phyloP scores from a whole-genome alignment of 2,113 vertebrate genomes.

The Laterallus jamaicensis region DNA sequence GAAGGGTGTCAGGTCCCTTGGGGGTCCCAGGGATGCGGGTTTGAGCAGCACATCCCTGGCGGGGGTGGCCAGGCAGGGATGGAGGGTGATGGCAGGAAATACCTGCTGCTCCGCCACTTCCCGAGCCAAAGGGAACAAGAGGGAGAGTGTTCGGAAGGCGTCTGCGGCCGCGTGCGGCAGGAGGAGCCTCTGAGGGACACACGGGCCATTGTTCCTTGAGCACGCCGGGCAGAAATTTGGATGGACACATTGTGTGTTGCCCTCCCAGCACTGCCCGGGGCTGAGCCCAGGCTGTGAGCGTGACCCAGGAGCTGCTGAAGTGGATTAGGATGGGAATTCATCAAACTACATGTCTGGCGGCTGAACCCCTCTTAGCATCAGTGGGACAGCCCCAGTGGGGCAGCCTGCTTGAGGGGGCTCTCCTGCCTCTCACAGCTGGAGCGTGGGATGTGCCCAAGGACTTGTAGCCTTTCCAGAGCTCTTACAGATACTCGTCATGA shows the following conservation, averaged over 20 bases:
- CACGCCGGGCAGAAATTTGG: not conserved
- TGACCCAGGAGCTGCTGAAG: not conserved
- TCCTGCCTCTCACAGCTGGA: not conserved
- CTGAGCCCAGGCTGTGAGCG: accelerated
- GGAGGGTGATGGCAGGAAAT: constrained; percentile 50
- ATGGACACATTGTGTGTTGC: not conserved
- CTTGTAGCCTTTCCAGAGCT: not conserved
- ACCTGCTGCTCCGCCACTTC: constrained; percentile 41
- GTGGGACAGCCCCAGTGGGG: not conserved
- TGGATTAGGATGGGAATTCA: not conserved
- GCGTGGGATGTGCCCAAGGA: not conserved
- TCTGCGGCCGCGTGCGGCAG: not conserved
- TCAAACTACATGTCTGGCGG: accelerated
- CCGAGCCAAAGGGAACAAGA: constrained; percentile 25
- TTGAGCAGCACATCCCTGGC: not conserved
- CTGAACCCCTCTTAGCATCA: not conserved
- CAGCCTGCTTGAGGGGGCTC: not conserved
- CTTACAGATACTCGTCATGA: not conserved
- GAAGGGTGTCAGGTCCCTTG: not conserved
- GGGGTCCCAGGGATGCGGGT: not conserved
- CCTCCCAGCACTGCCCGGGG: not conserved
- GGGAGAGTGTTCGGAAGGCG: constrained; percentile 3
- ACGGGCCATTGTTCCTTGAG: constrained; percentile 44
- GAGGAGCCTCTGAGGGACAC: constrained; percentile 54
- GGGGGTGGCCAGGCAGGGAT: not conserved